Base-by-base conservation (phyloP, 1,140 invertebrate species). In the Myzus persicae region DNA sequence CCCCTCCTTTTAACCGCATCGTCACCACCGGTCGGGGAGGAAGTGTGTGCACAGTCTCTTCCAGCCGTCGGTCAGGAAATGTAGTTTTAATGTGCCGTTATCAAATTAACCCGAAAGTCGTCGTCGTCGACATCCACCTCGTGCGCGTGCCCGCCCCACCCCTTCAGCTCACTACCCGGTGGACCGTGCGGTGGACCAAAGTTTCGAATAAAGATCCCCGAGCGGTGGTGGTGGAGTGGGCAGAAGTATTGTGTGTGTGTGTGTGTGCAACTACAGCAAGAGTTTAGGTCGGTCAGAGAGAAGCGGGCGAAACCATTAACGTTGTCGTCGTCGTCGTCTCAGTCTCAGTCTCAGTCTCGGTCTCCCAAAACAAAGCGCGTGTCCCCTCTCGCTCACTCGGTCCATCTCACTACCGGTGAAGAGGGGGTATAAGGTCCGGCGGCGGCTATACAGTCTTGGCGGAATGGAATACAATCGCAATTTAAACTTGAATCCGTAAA, bases 11-110 rank as follows among this genome's bases (percentile, higher is more conserved):
- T 76, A 76, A 76, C n/a, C 89, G 14, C 88, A 24, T 42, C 36
- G 26, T 51, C 54, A 7, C 26, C 59, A 76, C 38, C 18, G 22
- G 22, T 18, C 26, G 44, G 42, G 44, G n/a, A 46, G 91, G n/a
- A 48, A 81, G 20, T 36, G 76, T 76, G n/a, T 42, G 91, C n/a
- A 38, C 48, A 36, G 91, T 82, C 91, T 81, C 91, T 92, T 81
- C 76, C 88, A 89, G 88, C 67, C 91, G 91, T 81, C 91, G 91
- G 91, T 92, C 91, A 92, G 91, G 91, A 92, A 92, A 92, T 92
- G 91, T 92, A 92, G 91, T 92, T 92, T 92, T 92, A 92, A 92
- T 92, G 91, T 92, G 91, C 91, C 91, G 91, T 92, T 92, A 92
- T 92, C 67, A 92, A 92, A 92, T 92, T 92, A 92, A 92, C 91